phyloP scores from a whole-genome alignment of 53 echinoderm and acorn worm species.

The Patiria pectinifera region DNA sequence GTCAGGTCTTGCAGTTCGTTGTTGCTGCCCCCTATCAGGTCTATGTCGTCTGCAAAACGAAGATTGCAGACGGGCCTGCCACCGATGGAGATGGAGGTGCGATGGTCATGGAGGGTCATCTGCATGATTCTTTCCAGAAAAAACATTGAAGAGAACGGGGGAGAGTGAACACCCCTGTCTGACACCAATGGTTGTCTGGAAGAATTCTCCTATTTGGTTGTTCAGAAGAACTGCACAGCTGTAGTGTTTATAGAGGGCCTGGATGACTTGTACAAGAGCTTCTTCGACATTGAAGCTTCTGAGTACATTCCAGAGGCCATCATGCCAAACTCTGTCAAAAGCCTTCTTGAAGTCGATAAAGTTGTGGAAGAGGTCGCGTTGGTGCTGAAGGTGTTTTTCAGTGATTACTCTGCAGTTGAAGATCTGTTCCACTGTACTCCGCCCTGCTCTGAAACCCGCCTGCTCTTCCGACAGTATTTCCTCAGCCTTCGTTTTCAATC shows the following conservation, averaged over 20 bases:
- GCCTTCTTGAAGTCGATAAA: too few species aligned
- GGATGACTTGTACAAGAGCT: not conserved
- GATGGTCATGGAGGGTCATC: too few species aligned
- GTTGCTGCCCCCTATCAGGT: too few species aligned
- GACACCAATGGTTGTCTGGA: too few species aligned
- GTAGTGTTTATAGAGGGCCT: not conserved
- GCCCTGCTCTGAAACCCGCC: constrained; percentile 23
- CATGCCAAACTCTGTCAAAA: not conserved
- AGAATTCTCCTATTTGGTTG: too few species aligned
- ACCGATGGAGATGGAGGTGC: not conserved
- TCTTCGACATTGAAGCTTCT: too few species aligned
- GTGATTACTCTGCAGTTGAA: constrained; percentile 24
- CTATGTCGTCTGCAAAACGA: too few species aligned
- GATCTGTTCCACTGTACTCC: constrained; percentile 36
- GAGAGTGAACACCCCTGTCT: too few species aligned
- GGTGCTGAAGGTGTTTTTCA: constrained; percentile 38
- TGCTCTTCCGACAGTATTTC: constrained; percentile 19
- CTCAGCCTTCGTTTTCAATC: not conserved
- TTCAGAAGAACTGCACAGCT: not conserved
- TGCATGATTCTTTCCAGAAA: not conserved
- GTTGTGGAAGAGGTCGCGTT: constrained; percentile 23
- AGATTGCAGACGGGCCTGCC: not conserved
- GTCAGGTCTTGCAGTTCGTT: too few species aligned
- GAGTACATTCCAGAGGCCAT: constrained; percentile 11
- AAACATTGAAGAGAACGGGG: not conserved